These are phyloP conservation scores for Spea bombifrons DNA, from an alignment of 2,113 vertebrate species.

Conservation along the genomic window DNA sequence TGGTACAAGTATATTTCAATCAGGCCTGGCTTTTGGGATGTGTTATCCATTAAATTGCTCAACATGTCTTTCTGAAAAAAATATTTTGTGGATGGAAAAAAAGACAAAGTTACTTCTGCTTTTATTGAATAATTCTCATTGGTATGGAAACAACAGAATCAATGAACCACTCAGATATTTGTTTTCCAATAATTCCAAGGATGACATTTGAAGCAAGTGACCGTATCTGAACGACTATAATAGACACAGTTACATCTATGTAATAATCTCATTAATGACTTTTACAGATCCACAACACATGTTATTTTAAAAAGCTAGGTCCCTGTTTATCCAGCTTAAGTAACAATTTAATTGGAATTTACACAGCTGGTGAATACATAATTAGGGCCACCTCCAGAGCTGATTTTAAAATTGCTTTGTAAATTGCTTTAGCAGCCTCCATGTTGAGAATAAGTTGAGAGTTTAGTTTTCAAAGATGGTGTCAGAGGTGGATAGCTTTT, in stretches of 20 bases:
- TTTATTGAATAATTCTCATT: no score
- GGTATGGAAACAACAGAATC: no score
- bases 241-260: constrained; percentile 2
- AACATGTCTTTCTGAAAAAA: no score
- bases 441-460: not conserved
- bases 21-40: no score
- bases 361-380: constrained; percentile 47
- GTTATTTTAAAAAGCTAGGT: constrained; percentile 34
- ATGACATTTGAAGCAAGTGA: no score
- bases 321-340: constrained; percentile 34
- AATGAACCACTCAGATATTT: no score
- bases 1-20: no score
- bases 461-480: not conserved
- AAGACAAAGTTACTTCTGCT: no score
- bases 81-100: no score
- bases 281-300: constrained; percentile 18
- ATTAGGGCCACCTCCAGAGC: constrained; percentile 34
- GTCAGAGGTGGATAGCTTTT: no score
- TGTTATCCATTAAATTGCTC: no score
- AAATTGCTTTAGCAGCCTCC: constrained; percentile 31
- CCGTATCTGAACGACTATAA: not conserved
- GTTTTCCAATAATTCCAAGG: no score
- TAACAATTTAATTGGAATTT: constrained; percentile 45
- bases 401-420: constrained; percentile 17
- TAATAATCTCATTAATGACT: constrained; percentile 12